Evolutionary conservation across 2,888 invertebrate genomes (phyloP).

Genomic region (Trichopria drosophilae): DNA sequence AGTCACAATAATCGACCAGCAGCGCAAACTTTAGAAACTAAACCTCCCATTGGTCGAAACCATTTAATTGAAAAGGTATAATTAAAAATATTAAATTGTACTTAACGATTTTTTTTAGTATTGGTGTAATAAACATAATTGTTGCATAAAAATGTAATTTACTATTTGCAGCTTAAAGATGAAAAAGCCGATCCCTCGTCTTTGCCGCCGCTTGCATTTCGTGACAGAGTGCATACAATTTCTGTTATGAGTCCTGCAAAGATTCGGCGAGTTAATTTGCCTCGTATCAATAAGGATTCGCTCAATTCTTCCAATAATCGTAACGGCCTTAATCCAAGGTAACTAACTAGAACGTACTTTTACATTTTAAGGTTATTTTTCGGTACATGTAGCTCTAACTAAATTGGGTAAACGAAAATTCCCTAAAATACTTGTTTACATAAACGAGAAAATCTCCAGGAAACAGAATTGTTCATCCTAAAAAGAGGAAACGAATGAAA

Average conservation of each 20-base stretch:
- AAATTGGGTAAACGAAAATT: too few relatives aligned
- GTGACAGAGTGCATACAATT: slow-evolving; percentile 79
- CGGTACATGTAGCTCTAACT: too few relatives aligned
- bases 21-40: slow-evolving; percentile 47
- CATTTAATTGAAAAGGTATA: slow-evolving; percentile 49
- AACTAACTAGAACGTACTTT: too few relatives aligned
- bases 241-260: slow-evolving; percentile 81
- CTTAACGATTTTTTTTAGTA: background rate
- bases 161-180: slow-evolving; percentile 45
- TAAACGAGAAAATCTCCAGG: too few relatives aligned
- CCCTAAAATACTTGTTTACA: too few relatives aligned
- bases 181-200: slow-evolving; percentile 56
- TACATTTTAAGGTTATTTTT: too few relatives aligned
- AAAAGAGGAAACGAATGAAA: too few relatives aligned
- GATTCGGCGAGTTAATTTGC: slow-evolving; percentile 53
- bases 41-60: slow-evolving; percentile 54
- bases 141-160: slow-evolving; percentile 2
- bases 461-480: too few relatives aligned
- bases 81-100: background rate
- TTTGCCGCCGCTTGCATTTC: slow-evolving; percentile 55
- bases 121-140: background rate
- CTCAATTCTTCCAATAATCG: slow-evolving; percentile 48
- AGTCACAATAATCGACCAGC: slow-evolving; percentile 48
- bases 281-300: slow-evolving; percentile 60
- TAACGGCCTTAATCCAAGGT: slow-evolving; percentile 80